Base-by-base conservation (phyloP, 2,888 invertebrate species). In the Lamellibrachia columna region DNA sequence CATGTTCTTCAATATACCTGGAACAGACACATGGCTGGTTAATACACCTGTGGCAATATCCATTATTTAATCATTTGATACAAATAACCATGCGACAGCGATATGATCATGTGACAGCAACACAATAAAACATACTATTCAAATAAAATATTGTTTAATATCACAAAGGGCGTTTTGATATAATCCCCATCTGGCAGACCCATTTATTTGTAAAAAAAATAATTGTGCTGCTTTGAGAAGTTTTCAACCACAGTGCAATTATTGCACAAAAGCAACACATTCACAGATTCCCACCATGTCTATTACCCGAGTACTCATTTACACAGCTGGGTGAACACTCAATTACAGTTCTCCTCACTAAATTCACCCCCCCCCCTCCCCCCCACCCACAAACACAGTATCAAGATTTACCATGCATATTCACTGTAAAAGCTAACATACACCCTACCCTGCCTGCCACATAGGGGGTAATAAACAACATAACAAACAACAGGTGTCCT, bases 1-100 rank as follows among this genome's bases (percentile, higher is more conserved):
- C 97, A 95, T 97, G 97, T 94, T 97, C 97, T 94, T 97, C 97
- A 93, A 97, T 96, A 95, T 97, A 97, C 97, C 97, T 97, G 94
- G 75, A 95, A 95, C 90, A 90, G 90, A 93, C 75, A 93, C 52
- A 92, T 11, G 90, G 75, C 75, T 75, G 15, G 22, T 75, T 22
- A 53, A n/a, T 60, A 93, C 52, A 90, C 52, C 15, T 90, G 90
- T 52, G 53, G 52, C 91, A 91, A 15, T 22, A 15, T 52, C 91
- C 52, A 91, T 4, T 3, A 75, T 11, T 75, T 15, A n/a, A n/a
- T 22, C 75, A 75, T 22, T 2, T 75, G 75, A 75, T 15, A 75
- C n/a, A 22, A 22, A 75, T 22, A 22, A 75, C 4, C 15, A 75
- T 40, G 40, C 40, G 40, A 40, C 40, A 40, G 40, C 40, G 40